Percentiles rank a stretch among this genome's conserved stretches.
Conservation (phyloP, 2,888 invertebrate species). For the Julus scandinavius region DNA sequence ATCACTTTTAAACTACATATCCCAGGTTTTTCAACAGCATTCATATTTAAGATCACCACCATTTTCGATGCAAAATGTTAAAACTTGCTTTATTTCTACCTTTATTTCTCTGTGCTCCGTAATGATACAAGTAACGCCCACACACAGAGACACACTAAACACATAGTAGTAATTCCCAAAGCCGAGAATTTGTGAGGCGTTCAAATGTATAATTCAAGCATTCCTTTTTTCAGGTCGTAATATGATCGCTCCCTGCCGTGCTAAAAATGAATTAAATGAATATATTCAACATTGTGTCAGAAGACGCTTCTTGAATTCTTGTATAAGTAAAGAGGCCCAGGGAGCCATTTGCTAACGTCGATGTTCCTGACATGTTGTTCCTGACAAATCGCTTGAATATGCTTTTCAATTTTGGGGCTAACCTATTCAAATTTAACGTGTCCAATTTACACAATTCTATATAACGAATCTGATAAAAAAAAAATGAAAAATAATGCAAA, state of each 20-base stretch:
- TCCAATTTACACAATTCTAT: too few relatives aligned
- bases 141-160: too few relatives aligned
- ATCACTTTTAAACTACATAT: not conserved
- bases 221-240: not conserved
- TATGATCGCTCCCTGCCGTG: not conserved
- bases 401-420: too few relatives aligned
- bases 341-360: not conserved
- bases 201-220: not conserved
- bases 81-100: too few relatives aligned
- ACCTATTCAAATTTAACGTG: too few relatives aligned
- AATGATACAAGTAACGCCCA: too few relatives aligned
- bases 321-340: not conserved
- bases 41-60: not conserved
- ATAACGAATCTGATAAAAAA: too few relatives aligned
- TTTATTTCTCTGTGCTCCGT: too few relatives aligned
- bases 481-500: too few relatives aligned
- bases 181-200: not conserved
- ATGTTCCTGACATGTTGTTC: not conserved
- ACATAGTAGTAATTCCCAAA: not conserved
- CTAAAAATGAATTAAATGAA: not conserved
- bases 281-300: slow-evolving; percentile 4
- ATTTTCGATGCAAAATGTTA: not conserved
- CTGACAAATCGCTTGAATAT: not conserved
- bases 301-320: not conserved
- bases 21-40: not conserved